These are phyloP conservation scores for Tineola bisselliella DNA, from an alignment of 2,888 invertebrate genomes.

Conservation along the genomic window DNA sequence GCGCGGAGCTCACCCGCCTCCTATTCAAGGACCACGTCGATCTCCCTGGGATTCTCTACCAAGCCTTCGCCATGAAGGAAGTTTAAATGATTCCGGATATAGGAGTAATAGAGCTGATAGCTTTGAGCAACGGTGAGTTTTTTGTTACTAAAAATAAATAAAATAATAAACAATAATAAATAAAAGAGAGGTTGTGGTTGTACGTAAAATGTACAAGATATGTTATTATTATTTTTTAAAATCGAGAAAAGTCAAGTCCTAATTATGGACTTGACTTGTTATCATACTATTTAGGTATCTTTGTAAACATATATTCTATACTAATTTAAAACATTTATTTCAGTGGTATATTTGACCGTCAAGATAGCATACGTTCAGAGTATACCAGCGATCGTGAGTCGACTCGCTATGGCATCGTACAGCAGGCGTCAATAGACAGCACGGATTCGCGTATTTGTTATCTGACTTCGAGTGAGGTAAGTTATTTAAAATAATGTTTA, in stretches of 20 bases:
- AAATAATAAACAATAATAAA: no score
- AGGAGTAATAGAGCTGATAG: conserved; percentile 87
- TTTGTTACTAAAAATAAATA: no score
- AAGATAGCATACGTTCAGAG: conserved; percentile 89
- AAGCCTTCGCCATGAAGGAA: conserved; percentile 84
- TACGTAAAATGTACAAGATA: no score
- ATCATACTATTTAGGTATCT: no score
- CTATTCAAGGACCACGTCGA: conserved; percentile 68
- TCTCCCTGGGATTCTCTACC: conserved; percentile 91
- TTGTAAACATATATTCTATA: no score
- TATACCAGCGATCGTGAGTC: conserved; percentile 91
- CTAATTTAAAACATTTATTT: conserved; percentile 25
- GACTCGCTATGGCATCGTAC: conserved; percentile 86
- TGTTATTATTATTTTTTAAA: no score
- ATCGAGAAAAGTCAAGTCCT: no score
- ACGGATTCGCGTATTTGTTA: conserved; percentile 94
- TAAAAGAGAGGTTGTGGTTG: no score
- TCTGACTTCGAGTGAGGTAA: conserved; percentile 95
- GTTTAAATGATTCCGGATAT: conserved; percentile 87
- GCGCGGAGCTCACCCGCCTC: conserved; percentile 67
- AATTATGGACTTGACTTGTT: no score
- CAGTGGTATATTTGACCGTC: conserved; percentile 87
- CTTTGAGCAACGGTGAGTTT: conserved; percentile 81
- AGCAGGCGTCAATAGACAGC: conserved; percentile 93
- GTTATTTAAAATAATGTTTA: conserved; percentile 34